A percentile compares a stretch with the other conserved stretches of the same genome.
phyloP scores from a whole-genome alignment of 2,113 vertebrate species.

The Arizona elegans region DNA sequence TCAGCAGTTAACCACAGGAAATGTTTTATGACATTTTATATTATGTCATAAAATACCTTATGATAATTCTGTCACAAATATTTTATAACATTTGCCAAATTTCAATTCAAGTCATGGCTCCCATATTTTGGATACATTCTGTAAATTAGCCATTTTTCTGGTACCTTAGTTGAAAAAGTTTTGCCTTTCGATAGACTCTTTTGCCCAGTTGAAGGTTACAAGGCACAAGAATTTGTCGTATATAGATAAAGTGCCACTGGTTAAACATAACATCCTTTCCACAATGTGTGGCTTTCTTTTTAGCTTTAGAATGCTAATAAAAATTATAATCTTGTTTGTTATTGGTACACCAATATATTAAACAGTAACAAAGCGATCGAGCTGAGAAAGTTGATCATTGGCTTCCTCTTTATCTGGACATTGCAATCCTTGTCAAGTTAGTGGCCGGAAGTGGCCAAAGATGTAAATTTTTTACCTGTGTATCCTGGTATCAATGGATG shows the following conservation, averaged over 20 bases:
- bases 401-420: not conserved
- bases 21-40: not conserved
- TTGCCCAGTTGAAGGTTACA: not conserved
- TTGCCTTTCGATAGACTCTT: not conserved
- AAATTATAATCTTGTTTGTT: not conserved
- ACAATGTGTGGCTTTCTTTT: not conserved
- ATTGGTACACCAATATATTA: not conserved
- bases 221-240: not conserved
- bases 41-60: not conserved
- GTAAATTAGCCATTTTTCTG: not conserved
- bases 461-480: slow-evolving; percentile 10
- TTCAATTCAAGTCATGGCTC: not conserved
- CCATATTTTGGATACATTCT: not conserved
- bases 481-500: slow-evolving; percentile 22
- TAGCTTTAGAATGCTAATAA: not conserved
- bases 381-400: not conserved
- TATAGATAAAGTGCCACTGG: not conserved
- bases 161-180: not conserved
- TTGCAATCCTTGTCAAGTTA: not conserved
- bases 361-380: not conserved
- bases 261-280: not conserved
- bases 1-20: not conserved
- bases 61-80: not conserved
- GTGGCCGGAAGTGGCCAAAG: not conserved
- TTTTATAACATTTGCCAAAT: not conserved